These are phyloP conservation scores for Nematolebias whitei DNA, from an alignment of 2,113 vertebrate genomes.

Conservation along the genomic window DNA sequence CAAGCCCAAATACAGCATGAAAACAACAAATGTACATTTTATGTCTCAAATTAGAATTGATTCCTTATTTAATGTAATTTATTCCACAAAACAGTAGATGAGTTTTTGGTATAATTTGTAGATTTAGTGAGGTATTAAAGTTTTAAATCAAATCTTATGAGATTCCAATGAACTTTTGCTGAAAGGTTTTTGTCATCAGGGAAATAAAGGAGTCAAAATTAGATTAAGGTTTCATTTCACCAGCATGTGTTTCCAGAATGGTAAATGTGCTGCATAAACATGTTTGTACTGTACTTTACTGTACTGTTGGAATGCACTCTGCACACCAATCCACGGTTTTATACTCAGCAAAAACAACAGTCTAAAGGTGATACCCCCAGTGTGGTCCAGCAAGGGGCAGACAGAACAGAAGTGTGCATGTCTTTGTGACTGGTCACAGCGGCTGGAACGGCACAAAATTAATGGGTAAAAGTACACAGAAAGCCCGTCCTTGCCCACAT, in stretches of 20 bases:
- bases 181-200: background rate
- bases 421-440: constrained; percentile 2
- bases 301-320: background rate
- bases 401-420: background rate
- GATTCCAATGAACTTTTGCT: constrained; percentile 13
- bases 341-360: constrained; percentile 13
- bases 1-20: background rate
- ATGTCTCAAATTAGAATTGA: background rate
- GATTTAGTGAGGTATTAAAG: background rate
- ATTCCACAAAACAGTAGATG: constrained; percentile 6
- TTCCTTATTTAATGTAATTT: constrained; percentile 19
- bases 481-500: too few species aligned
- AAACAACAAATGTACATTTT: constrained; percentile 8
- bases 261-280: background rate
- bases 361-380: background rate
- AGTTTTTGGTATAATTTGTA: constrained; percentile 22
- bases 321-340: constrained; percentile 17
- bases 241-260: background rate
- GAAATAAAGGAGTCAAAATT: constrained; percentile 24
- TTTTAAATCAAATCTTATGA: constrained; percentile 12
- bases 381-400: constrained; percentile 4
- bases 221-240: constrained; percentile 21
- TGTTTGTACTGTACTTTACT: constrained; percentile 6
- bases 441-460: too few species aligned
- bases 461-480: constrained; percentile 4